Evolutionary conservation across 2,888 invertebrate species (phyloP), one percentile per base, ranked within the genome.

Genomic region (Pelosia muscerda): DNA sequence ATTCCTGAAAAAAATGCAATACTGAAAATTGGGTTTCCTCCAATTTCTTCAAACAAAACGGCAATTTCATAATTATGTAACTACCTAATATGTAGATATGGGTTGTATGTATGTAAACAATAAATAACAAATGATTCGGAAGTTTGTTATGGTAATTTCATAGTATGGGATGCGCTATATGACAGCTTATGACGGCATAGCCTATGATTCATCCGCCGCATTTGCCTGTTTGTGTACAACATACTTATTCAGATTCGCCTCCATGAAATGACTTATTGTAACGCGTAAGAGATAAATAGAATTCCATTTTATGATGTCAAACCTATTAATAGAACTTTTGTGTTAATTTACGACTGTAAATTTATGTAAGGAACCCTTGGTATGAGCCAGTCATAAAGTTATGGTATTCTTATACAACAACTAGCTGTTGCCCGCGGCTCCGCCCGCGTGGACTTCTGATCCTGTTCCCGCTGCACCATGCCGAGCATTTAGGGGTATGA

Each of bases 141-240:
- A 38, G 38, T 26, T 34, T 23, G 19, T 58, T 28, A 49, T 53
- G 25, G n/a, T 56, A 19, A 54, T 1, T 53, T 28, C 25, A 34
- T 34, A 25, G 53, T 38, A 63, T 34, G 28, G 34, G 53, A 31
- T 63, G 23, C 13, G 19, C 23, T 25, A 15, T 6, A 63, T 67
- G 62, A 67, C 34, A 63, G 28, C 31, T 10, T 6, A 63, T 67
- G 62, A 67, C 34, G 67, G 38, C 63, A 63, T 53, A 15, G 31
- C 25, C 10, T 38, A n/a, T 67, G 67, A 67, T 34, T 63, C 67
- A 63, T 31, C 25, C 34, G 4, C 34, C 56, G 53, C 57, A 54
- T 67, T 53, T 63, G 22, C 66, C 38, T 56, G 66, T 55, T 66
- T 60, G 57, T 58, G 15, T 58, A 15, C 26, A 61, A 26, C 23